Evolutionary conservation across 2,797 vertebrate genomes (phyloP).

Genomic region (Oreochromis mossambicus): DNA sequence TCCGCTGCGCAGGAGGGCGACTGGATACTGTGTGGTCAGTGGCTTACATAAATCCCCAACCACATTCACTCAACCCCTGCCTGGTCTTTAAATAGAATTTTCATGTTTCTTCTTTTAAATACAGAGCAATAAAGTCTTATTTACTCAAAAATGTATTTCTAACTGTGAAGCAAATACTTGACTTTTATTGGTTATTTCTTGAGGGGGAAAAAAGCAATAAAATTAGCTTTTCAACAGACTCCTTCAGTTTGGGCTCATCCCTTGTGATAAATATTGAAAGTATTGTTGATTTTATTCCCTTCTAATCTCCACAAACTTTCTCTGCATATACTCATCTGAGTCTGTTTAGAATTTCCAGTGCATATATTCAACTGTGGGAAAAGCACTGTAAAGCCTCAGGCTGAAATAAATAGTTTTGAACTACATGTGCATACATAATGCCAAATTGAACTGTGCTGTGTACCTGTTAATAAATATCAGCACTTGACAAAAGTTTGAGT

Average conservation of each 20-base stretch:
- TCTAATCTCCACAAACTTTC: conserved; percentile 8
- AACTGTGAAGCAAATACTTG: background rate
- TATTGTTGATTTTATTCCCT: conserved; percentile 29
- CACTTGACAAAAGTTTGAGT: background rate
- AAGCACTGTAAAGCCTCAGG: conserved; percentile 6
- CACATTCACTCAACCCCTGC: background rate
- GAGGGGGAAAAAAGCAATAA: background rate
- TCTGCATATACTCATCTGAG: background rate
- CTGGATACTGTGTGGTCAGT: conserved; percentile 33
- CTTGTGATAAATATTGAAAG: background rate
- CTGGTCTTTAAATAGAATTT: conserved; percentile 6
- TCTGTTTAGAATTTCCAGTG: background rate
- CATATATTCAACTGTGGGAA: background rate
- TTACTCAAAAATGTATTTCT: background rate
- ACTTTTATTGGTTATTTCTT: background rate
- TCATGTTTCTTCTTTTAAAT: conserved; percentile 9
- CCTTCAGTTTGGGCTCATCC: background rate
- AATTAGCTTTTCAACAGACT: background rate
- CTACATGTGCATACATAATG: background rate
- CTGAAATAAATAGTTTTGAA: conserved; percentile 22
- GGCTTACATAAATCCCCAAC: conserved; percentile 11
- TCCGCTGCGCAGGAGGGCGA: background rate
- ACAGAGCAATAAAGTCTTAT: background rate
- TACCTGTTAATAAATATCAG: background rate
- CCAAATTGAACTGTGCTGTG: background rate